Evolutionary conservation across 2,113 vertebrate species (phyloP).

Genomic region (Campylomormyrus tamandua): DNA sequence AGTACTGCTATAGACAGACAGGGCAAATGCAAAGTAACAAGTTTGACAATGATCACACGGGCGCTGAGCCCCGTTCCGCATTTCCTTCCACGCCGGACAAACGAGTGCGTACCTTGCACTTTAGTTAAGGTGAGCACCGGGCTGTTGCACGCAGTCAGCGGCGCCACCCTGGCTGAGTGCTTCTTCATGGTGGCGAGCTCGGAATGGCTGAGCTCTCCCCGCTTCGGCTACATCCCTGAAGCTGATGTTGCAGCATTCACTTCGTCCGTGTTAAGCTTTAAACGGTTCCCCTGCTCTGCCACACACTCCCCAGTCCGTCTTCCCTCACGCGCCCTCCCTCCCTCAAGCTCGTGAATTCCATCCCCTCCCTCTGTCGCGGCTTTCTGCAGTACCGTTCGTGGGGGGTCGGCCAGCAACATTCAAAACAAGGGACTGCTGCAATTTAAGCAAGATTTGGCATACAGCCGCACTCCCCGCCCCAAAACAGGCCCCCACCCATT

Average conservation of each 20-base stretch:
- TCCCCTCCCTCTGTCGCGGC: constrained; percentile 38
- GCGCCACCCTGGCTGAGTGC: constrained; percentile 88
- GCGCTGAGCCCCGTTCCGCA: neutral
- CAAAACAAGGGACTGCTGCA: constrained; percentile 52
- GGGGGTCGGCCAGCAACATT: constrained; percentile 41
- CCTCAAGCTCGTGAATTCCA: constrained; percentile 17
- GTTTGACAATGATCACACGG: neutral
- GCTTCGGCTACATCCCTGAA: constrained; percentile 79
- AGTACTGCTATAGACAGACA: neutral
- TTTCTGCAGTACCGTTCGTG: constrained; percentile 41
- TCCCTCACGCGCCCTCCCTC: constrained; percentile 21
- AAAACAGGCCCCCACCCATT: neutral
- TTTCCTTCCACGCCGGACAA: neutral
- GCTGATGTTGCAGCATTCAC: constrained; percentile 44
- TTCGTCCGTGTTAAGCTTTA: constrained; percentile 34
- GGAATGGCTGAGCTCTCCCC: constrained; percentile 64
- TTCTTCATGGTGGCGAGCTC: constrained; percentile 87
- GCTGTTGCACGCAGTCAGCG: constrained; percentile 91
- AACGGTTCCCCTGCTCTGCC: constrained; percentile 18
- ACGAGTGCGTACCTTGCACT: constrained; percentile 79
- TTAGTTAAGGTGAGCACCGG: constrained; percentile 93
- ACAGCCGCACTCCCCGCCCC: neutral
- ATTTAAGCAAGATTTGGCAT: constrained; percentile 38
- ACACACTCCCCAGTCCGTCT: neutral
- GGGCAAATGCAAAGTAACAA: neutral